Percentiles rank a stretch among this genome's conserved stretches.
These are phyloP conservation scores for Callyntrura guangdongensis DNA, from an alignment of 2,888 invertebrate species.

Conservation along the genomic window DNA sequence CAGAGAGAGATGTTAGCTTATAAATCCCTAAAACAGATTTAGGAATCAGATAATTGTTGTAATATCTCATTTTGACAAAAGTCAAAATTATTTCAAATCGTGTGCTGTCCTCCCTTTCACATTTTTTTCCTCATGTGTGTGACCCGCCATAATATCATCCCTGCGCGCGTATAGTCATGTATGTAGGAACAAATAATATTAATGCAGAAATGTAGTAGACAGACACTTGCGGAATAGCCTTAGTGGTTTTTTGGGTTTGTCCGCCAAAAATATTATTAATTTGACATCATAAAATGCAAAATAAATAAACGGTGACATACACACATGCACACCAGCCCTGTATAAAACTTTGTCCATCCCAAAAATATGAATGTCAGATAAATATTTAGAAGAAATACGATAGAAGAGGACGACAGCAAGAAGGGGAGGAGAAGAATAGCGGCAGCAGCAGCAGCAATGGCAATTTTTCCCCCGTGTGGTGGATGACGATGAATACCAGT, in stretches of 20 bases:
- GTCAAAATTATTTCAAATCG: neutral
- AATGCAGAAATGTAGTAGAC: no score
- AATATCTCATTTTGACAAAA: conserved; percentile 2
- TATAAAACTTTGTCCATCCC: neutral
- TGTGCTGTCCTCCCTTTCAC: conserved; percentile 59
- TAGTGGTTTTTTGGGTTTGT: conserved; percentile 31
- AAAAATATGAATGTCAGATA: conserved; percentile 22
- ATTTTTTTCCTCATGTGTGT: neutral
- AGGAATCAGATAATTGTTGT: neutral
- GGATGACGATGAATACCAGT: neutral
- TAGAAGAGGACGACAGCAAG: neutral
- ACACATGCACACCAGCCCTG: neutral
- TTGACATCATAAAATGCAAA: conserved; percentile 25
- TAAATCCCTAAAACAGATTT: neutral
- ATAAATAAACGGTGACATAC: conserved; percentile 20
- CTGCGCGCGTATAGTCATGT: neutral
- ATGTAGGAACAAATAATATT: neutral
- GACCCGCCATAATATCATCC: neutral
- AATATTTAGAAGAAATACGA: neutral
- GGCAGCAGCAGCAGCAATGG: no score
- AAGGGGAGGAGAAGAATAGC: neutral
- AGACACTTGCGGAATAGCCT: neutral
- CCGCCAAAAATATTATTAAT: conserved; percentile 44
- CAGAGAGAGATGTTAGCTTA: neutral
- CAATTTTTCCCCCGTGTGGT: neutral